Base-by-base conservation (phyloP, 2,888 invertebrate species). In the Myopa tessellatipennis region DNA sequence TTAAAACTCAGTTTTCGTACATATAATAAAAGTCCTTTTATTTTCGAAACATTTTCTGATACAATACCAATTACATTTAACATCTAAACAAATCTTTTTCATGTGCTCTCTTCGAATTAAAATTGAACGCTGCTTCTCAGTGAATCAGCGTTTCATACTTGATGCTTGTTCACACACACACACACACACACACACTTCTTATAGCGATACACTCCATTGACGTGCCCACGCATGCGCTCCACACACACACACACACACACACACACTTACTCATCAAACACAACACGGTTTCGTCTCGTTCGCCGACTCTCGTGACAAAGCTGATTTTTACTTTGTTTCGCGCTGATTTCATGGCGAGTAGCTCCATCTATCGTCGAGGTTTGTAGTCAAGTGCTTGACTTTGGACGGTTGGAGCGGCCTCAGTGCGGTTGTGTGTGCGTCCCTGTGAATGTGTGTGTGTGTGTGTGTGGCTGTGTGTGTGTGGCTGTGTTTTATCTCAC, bases 311-410 rank as follows among this genome's bases (percentile, higher is more conserved):
- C 55, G 55, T 16, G 26, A 26, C 55, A 10, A 65, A 7, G 36
- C 18, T 0, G 69, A 80, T 55, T 73, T 65, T 70, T 76, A 58
- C 76, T 79, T 78, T 81, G 78, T 80, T 78, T 77, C 84, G 84
- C 82, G 83, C 85, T 82, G 85, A 84, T 85, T 85, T 78, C 58
- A 70, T 34, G n/a, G 40, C 70, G 58, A 63, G 73, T 71, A 71
- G 86, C 88, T 84, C 87, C 87, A 87, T 86, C 87, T 87, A 84
- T 86, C 82, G 86, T 80, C 82, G 85, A 84, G 85, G 83, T 83
- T 85, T 78, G 36, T 40, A 76, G 71, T 65, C 74, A 65, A 70
- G 55, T 55, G 70, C 18, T n/a, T 36, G 67, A 40, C 40, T 67
- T 36, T 55, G 70, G 26, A 4, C 4, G 52, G 34, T 12, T 14